These are phyloP conservation scores for Chlorops oryzae DNA, from an alignment of 1,140 invertebrate species.

Conservation along the genomic window DNA sequence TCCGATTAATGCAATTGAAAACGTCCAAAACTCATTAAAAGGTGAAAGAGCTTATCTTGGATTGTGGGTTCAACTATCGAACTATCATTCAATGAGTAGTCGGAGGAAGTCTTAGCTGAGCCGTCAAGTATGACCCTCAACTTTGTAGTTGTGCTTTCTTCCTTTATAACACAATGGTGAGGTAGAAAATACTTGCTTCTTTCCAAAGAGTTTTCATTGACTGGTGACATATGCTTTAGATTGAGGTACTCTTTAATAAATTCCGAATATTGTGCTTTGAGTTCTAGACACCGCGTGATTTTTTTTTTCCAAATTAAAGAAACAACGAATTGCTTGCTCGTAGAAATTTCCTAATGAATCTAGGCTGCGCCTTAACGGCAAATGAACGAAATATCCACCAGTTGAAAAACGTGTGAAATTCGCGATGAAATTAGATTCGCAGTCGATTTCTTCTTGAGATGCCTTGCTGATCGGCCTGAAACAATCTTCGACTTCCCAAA, in stretches of 20 bases:
- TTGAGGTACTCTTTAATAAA: conserved; percentile 1
- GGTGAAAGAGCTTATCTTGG: conserved; percentile 26
- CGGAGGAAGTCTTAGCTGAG: conserved; percentile 10
- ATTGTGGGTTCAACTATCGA: conserved; percentile 15
- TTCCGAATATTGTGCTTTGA: not conserved
- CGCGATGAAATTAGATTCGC: conserved; percentile 4
- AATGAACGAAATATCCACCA: conserved; percentile 4
- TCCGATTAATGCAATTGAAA: conserved; percentile 5
- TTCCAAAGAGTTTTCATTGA: not conserved
- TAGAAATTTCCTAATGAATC: conserved; percentile 7
- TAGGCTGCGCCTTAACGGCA: not conserved
- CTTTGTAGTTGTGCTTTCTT: conserved; percentile 20
- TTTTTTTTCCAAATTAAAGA: not conserved
- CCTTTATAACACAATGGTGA: conserved; percentile 17
- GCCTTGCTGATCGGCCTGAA: not conserved
- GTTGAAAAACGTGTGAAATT: not conserved
- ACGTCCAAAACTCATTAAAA: conserved; percentile 44
- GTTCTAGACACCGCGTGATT: not conserved
- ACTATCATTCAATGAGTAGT: conserved; percentile 20
- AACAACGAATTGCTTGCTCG: not conserved
- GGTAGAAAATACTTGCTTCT: conserved; percentile 9
- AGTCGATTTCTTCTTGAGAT: not conserved
- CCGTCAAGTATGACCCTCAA: conserved; percentile 16
- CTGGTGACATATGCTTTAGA: conserved; percentile 4
- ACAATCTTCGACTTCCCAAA: no score